Evolutionary conservation across 1,140 invertebrate species (phyloP).

Genomic region (Heliconius himera): DNA sequence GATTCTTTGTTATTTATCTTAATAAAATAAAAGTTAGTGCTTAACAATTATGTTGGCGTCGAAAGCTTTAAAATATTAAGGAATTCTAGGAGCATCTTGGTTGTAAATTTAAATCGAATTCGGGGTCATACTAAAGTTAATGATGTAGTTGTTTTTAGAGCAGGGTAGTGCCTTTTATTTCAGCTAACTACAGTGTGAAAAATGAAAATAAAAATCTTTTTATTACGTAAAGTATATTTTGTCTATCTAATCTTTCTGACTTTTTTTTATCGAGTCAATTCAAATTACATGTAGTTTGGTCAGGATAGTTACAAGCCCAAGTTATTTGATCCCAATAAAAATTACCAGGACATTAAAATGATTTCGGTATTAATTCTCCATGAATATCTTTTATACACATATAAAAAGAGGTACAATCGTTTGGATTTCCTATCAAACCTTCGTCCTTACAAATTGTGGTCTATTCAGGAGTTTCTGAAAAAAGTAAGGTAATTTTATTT

Average conservation of each 20-base stretch:
- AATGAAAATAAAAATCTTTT: too few relatives aligned
- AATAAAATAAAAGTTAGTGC: too few relatives aligned
- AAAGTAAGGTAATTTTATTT: neutral
- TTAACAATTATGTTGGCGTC: too few relatives aligned
- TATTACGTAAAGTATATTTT: too few relatives aligned
- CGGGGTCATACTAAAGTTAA: too few relatives aligned
- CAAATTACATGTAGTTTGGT: neutral
- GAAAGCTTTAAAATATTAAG: too few relatives aligned
- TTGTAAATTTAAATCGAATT: too few relatives aligned
- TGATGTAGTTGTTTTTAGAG: too few relatives aligned
- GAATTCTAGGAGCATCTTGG: too few relatives aligned
- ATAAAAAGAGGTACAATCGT: slow-evolving; percentile 44
- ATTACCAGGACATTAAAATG: slow-evolving; percentile 43
- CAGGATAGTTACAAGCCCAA: slow-evolving; percentile 42
- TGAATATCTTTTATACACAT: slow-evolving; percentile 35
- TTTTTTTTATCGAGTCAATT: neutral
- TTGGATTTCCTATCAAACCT: slow-evolving; percentile 30
- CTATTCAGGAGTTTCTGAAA: neutral
- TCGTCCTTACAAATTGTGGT: slow-evolving; percentile 11
- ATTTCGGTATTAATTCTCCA: slow-evolving; percentile 26
- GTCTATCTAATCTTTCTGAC: neutral
- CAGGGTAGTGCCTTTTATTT: too few relatives aligned
- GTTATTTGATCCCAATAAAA: slow-evolving; percentile 45
- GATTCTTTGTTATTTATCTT: too few relatives aligned
- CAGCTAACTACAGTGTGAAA: too few relatives aligned